Conservation (phyloP, 2,797 vertebrate genomes). For the Sarcoramphus papa region DNA sequence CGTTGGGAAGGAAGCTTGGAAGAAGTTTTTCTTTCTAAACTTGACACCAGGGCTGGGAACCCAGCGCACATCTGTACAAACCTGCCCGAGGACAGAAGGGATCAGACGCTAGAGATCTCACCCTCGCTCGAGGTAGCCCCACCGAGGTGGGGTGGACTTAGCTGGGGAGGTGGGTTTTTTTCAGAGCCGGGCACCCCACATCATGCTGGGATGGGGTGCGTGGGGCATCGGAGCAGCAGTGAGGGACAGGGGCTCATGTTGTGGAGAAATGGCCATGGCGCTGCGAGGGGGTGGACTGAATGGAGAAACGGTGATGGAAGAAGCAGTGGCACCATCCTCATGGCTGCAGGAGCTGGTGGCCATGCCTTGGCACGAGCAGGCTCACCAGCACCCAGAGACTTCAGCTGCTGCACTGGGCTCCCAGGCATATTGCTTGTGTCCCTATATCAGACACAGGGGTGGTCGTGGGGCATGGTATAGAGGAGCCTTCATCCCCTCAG, state of each 20-base stretch:
- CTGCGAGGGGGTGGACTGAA: neutral
- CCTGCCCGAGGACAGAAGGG: neutral
- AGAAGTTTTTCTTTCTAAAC: neutral
- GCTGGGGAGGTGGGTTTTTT: neutral
- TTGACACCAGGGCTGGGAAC: neutral
- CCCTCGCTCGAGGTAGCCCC: neutral
- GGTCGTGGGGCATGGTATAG: too few species aligned
- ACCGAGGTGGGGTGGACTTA: neutral
- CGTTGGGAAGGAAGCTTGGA: neutral
- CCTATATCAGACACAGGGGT: neutral
- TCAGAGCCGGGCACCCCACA: too few species aligned
- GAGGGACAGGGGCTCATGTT: neutral
- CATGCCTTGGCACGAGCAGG: neutral
- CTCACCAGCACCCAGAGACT: neutral
- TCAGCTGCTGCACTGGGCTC: neutral
- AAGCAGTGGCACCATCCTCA: fast-evolving
- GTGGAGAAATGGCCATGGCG: neutral
- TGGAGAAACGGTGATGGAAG: neutral
- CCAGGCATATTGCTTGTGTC: neutral
- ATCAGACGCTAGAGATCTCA: fast-evolving
- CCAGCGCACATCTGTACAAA: neutral
- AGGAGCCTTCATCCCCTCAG: neutral
- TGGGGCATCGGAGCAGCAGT: neutral
- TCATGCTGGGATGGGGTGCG: neutral
- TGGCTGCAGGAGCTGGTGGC: neutral